Conservation (phyloP, 2,797 vertebrate species). For the Myotis vivesi region DNA sequence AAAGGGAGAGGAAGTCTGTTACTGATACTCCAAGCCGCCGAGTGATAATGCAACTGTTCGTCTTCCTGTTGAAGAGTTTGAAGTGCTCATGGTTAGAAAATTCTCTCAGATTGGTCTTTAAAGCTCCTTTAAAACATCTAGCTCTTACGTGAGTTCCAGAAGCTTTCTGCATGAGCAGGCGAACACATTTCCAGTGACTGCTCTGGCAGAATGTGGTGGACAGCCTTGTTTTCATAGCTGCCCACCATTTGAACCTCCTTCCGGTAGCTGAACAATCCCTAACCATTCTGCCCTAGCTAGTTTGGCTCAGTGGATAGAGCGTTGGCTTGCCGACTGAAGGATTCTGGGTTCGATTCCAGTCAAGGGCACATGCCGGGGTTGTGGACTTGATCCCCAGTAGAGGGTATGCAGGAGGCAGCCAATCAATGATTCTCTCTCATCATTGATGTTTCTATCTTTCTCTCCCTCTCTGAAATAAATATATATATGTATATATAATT, state of each 20-base stretch:
- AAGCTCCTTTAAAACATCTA: slow-evolving; percentile 3
- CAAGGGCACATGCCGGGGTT: too few species aligned
- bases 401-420: too few species aligned
- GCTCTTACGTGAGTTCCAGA: background rate
- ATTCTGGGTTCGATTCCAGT: too few species aligned
- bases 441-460: too few species aligned
- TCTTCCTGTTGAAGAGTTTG: slow-evolving; percentile 47
- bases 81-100: background rate
- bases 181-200: background rate
- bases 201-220: background rate
- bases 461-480: too few species aligned
- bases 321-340: too few species aligned
- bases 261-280: background rate
- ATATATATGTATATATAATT: too few species aligned
- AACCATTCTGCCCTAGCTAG: too few species aligned
- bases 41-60: background rate
- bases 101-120: background rate
- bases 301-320: too few species aligned
- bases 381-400: too few species aligned
- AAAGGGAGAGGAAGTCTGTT: slow-evolving; percentile 50
- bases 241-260: background rate
- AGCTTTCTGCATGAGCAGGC: background rate
- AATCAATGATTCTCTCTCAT: too few species aligned
- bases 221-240: background rate
- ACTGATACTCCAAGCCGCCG: background rate